phyloP scores from a whole-genome alignment of 2,113 vertebrate genomes.

The Phalacrocorax aristotelis region DNA sequence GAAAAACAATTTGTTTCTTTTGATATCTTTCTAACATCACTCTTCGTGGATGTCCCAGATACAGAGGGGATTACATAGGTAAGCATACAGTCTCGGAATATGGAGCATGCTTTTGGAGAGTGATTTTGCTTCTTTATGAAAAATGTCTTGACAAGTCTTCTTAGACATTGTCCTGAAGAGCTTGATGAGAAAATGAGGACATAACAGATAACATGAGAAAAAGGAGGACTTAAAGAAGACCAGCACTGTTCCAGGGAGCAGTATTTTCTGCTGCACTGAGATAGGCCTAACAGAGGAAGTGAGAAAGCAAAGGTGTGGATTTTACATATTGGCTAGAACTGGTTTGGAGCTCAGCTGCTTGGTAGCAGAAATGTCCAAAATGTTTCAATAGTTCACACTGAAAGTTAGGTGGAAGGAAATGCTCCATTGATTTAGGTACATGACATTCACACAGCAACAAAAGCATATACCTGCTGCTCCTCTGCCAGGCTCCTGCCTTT shows the following conservation, averaged over 20 bases:
- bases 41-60: neutral
- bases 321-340: neutral
- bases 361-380: neutral
- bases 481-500: neutral
- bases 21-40: neutral
- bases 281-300: neutral
- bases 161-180: neutral
- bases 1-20: neutral
- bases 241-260: neutral
- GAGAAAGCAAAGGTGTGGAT: neutral
- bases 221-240: neutral
- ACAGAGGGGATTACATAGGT: neutral
- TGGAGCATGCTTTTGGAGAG: neutral
- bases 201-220: neutral
- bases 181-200: neutral
- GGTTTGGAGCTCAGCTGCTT: neutral
- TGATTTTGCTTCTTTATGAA: neutral
- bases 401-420: slow-evolving; percentile 12
- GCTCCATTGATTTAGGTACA: neutral
- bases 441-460: neutral
- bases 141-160: neutral
- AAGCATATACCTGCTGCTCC: neutral
- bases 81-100: neutral
- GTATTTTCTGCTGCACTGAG: neutral
- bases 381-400: neutral